Evolutionary conservation across 1,140 invertebrate species (phyloP), one percentile per base, ranked within the genome.

Genomic region (Ostrea edulis): DNA sequence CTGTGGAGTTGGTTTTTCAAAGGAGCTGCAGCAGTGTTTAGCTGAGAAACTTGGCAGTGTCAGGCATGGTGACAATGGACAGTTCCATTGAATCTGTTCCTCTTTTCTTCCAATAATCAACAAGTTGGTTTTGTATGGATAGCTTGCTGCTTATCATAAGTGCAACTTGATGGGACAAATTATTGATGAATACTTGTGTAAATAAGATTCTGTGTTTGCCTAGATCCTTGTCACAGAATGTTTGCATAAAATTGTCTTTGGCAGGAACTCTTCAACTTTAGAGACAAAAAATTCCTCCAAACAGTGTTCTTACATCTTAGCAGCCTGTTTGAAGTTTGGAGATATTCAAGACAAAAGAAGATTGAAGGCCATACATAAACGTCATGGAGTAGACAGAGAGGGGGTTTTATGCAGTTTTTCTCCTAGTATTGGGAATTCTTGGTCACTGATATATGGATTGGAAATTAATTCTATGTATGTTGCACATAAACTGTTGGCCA

Each of bases 401-500:
- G 12, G 25, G 68, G 35, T 77, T 77, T 22, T 29, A 29, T 77
- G 29, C 68, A 29, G 14, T 77, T 77, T n/a, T 71, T 17, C 68
- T 14, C 8, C 68, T 25, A 77, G 68, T 77, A 77, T 29, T 35
- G 68, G 29, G 29, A 77, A 77, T 77, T 77, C 68, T 12, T 77
- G 68, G 25, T 77, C 68, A 77, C 25, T 77, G 68, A 77, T 77
- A 77, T 77, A 77, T 77, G 68, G 68, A 77, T 77, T 77, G 68
- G 68, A 77, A 77, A 77, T 77, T 77, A 77, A 77, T 77, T 77
- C 68, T 77, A 25, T 77, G 68, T 77, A 77, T 77, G 68, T 77
- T 29, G 29, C 68, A 77, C 68, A 77, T 77, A 77, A 77, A 77
- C 68, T 77, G 68, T 77, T 77, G 68, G 68, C 68, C 68, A 77